These are phyloP conservation scores for Columba livia DNA, from an alignment of 2,113 vertebrate genomes.

Conservation along the genomic window DNA sequence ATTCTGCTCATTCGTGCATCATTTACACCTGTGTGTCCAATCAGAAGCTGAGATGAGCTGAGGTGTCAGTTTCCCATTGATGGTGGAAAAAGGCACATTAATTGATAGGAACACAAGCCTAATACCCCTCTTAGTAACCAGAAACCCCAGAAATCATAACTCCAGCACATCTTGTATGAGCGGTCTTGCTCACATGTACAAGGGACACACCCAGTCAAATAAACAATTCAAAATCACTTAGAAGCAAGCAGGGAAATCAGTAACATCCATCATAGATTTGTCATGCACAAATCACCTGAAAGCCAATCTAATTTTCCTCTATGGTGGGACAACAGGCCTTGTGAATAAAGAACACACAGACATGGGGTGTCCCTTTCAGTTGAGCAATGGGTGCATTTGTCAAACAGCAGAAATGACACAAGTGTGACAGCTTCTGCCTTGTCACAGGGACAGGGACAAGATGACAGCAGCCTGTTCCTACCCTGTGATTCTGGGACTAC, in stretches of 20 bases:
- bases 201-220: background rate
- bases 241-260: background rate
- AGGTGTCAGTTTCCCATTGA: background rate
- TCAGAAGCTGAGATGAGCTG: background rate
- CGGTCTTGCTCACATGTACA: background rate
- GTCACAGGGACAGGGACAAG: background rate
- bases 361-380: background rate
- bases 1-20: background rate
- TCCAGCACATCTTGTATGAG: background rate
- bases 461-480: background rate
- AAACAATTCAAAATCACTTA: background rate
- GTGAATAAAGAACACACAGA: background rate
- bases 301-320: background rate
- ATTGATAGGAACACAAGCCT: background rate
- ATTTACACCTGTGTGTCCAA: background rate
- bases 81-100: accelerated
- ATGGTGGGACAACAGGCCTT: background rate
- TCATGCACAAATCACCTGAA: background rate
- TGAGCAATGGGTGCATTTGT: background rate
- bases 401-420: background rate
- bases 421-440: background rate
- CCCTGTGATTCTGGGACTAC: background rate
- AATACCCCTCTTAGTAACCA: background rate
- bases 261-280: background rate
- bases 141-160: background rate